phyloP scores from a whole-genome alignment of 2,888 invertebrate species.

The Lepetodrilus schrolli region DNA sequence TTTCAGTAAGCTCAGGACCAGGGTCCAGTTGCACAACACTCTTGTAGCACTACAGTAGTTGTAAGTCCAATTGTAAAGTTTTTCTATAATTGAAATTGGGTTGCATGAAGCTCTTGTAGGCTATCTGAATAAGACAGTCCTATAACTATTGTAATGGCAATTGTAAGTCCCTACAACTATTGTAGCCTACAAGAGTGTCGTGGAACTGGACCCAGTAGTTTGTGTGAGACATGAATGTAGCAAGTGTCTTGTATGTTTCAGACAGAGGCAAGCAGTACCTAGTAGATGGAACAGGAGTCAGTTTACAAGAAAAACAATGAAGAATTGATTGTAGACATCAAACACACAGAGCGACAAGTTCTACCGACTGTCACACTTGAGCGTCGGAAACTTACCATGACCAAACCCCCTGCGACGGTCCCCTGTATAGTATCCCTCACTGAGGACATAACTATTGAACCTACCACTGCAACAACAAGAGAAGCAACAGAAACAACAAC shows the following conservation, averaged over 20 bases:
- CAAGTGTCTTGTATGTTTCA: background rate
- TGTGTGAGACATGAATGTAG: no score
- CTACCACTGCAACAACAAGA: slow-evolving; percentile 32
- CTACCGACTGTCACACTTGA: slow-evolving; percentile 62
- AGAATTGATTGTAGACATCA: slow-evolving; percentile 55
- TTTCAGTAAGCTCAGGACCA: no score
- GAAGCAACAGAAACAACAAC: slow-evolving; percentile 44
- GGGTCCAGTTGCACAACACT: no score
- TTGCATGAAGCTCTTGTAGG: no score
- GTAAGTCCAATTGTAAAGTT: no score
- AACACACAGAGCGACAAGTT: slow-evolving; percentile 53
- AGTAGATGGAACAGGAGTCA: slow-evolving; percentile 44
- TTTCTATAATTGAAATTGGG: no score
- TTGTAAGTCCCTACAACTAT: no score
- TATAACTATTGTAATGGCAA: no score
- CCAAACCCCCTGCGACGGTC: slow-evolving; percentile 44
- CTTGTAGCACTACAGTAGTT: no score
- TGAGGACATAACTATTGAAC: slow-evolving; percentile 30
- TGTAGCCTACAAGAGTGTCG: no score
- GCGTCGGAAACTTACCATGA: slow-evolving; percentile 61
- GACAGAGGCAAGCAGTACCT: slow-evolving; percentile 19
- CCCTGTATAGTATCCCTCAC: slow-evolving; percentile 34
- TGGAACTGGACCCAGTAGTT: no score
- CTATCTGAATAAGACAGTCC: no score
- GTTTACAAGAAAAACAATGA: slow-evolving; percentile 50